A percentile compares a stretch with the other conserved stretches of the same genome.
Conservation (phyloP, 2,113 vertebrate genomes). For the Lichenostomus cassidix region DNA sequence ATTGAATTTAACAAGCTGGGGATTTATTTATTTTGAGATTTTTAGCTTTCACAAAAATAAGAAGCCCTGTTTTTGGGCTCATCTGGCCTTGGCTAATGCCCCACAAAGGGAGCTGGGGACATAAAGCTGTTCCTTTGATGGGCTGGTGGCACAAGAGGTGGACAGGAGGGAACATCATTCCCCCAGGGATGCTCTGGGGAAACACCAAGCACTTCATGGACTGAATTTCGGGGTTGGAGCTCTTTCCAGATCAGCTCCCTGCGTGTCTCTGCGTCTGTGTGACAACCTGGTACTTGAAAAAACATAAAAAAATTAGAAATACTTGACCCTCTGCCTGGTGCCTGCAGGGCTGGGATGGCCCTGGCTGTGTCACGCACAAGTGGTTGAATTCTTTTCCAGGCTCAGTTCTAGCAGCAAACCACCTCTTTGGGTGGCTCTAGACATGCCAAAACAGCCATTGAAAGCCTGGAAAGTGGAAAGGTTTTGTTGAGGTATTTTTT, state of each 20-base stretch:
- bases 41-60: neutral
- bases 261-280: neutral
- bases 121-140: neutral
- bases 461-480: neutral
- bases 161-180: neutral
- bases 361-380: neutral
- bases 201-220: neutral
- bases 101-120: fast-evolving
- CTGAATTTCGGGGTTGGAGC: neutral
- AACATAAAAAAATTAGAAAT: neutral
- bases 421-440: neutral
- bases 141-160: neutral
- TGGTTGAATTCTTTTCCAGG: neutral
- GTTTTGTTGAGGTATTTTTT: neutral
- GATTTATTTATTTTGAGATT: neutral
- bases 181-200: neutral
- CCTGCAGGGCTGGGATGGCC: neutral
- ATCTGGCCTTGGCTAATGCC: neutral
- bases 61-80: neutral
- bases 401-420: neutral
- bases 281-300: constrained; percentile 49
- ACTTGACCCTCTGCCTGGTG: constrained; percentile 20
- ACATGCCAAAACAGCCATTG: neutral
- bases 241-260: neutral
- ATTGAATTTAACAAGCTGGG: neutral